phyloP scores from a whole-genome alignment of 1,140 invertebrate genomes.

The Antheraea pernyi region DNA sequence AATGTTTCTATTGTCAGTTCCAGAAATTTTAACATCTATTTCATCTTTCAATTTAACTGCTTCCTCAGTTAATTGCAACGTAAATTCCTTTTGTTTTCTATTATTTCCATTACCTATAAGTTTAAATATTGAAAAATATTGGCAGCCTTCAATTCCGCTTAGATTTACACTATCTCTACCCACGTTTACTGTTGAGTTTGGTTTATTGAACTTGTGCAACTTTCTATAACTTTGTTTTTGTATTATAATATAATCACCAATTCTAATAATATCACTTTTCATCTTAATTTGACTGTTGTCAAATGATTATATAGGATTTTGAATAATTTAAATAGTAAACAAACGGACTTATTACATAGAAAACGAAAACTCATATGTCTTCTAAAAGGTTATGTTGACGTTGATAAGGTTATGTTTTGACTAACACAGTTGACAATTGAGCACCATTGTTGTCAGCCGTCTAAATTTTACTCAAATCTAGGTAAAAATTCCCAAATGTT shows the following conservation, averaged over 20 bases:
- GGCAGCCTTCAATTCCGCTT: conserved; percentile 84
- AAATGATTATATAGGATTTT: not conserved
- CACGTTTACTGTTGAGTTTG: conserved; percentile 81
- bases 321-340: too few relatives aligned
- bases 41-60: conserved; percentile 76
- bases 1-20: conserved; percentile 92
- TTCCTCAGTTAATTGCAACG: conserved; percentile 79
- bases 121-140: conserved; percentile 89
- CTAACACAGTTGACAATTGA: too few relatives aligned
- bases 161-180: conserved; percentile 88
- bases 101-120: conserved; percentile 82
- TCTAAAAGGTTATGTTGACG: not conserved
- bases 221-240: conserved; percentile 88
- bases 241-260: conserved; percentile 87
- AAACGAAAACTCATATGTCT: too few relatives aligned
- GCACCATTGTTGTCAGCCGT: too few relatives aligned
- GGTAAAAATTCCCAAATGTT: too few relatives aligned
- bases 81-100: conserved; percentile 80
- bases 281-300: conserved; percentile 25
- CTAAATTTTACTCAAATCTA: too few relatives aligned
- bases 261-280: conserved; percentile 41
- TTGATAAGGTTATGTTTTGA: not conserved
- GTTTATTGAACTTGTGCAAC: conserved; percentile 84
- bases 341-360: too few relatives aligned
- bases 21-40: conserved; percentile 80